phyloP scores from a whole-genome alignment of 1,140 invertebrate species.

The Bombus balteatus region DNA sequence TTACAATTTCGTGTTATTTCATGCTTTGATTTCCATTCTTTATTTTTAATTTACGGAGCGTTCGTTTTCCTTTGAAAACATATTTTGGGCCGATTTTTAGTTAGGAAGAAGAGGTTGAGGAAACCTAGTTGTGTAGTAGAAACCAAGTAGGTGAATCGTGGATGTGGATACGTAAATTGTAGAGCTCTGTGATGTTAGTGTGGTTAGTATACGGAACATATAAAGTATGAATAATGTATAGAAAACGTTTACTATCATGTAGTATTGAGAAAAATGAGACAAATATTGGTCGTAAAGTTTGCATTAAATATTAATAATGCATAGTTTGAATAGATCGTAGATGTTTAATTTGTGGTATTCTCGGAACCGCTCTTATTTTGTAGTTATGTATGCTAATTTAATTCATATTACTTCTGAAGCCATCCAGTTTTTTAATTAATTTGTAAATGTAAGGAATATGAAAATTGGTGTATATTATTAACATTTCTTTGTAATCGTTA shows the following conservation, averaged over 20 bases:
- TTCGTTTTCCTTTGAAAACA: background rate
- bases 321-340: background rate
- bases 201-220: background rate
- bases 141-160: too few relatives aligned
- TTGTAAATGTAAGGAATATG: too few relatives aligned
- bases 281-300: background rate
- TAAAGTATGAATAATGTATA: background rate
- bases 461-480: too few relatives aligned
- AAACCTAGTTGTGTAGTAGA: too few relatives aligned
- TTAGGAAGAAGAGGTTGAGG: background rate
- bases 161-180: background rate
- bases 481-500: too few relatives aligned
- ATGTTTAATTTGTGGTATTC: background rate
- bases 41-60: too few relatives aligned
- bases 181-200: background rate
- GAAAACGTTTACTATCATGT: background rate
- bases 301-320: background rate
- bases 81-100: background rate
- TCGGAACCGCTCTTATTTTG: background rate
- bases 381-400: too few relatives aligned
- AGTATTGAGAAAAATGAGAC: background rate
- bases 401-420: too few relatives aligned
- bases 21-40: too few relatives aligned
- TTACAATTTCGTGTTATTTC: too few relatives aligned
- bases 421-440: too few relatives aligned